A percentile compares a stretch with the other conserved stretches of the same genome.
These are phyloP conservation scores for Copidosoma aretas DNA, from an alignment of 2,888 invertebrate species.

Conservation along the genomic window DNA sequence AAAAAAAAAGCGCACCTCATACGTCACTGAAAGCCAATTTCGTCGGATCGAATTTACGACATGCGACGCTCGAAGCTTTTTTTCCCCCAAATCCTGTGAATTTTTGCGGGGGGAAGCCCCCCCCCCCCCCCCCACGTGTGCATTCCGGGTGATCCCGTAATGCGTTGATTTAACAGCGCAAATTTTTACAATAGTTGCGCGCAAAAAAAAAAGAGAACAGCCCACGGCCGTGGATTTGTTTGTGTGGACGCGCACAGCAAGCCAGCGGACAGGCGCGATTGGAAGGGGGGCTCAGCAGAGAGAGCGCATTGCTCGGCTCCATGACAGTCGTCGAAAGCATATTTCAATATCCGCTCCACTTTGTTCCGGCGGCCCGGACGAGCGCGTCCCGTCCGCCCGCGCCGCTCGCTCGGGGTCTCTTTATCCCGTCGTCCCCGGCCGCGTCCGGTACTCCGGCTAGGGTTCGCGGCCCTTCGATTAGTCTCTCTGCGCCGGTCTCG, in stretches of 20 bases:
- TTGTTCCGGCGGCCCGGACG: slow-evolving; percentile 37
- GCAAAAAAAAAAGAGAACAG: slow-evolving; percentile 1
- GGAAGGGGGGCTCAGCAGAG: too few relatives aligned
- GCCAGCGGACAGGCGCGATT: too few relatives aligned
- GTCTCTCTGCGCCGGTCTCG: too few relatives aligned
- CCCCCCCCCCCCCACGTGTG: not conserved
- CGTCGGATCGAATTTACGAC: slow-evolving; percentile 20
- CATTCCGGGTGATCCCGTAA: not conserved
- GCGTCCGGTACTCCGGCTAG: slow-evolving; percentile 38
- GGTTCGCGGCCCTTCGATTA: not conserved
- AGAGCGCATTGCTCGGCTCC: slow-evolving; percentile 24
- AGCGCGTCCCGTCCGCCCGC: not conserved
- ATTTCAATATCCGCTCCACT: slow-evolving; percentile 55
- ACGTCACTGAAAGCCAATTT: slow-evolving; percentile 20
- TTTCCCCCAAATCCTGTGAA: not conserved
- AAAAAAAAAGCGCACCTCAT: not conserved
- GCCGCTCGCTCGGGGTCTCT: too few relatives aligned
- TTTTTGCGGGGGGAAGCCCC: too few relatives aligned
- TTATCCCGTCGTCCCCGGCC: too few relatives aligned
- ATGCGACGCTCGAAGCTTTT: not conserved
- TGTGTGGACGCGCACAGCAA: slow-evolving; percentile 11
- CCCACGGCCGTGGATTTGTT: slow-evolving; percentile 25
- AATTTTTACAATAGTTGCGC: not conserved
- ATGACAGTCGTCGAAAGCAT: slow-evolving; percentile 48
- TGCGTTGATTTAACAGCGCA: slow-evolving; percentile 10